Conservation (phyloP, 2,113 vertebrate species). For the Rostratula benghalensis region DNA sequence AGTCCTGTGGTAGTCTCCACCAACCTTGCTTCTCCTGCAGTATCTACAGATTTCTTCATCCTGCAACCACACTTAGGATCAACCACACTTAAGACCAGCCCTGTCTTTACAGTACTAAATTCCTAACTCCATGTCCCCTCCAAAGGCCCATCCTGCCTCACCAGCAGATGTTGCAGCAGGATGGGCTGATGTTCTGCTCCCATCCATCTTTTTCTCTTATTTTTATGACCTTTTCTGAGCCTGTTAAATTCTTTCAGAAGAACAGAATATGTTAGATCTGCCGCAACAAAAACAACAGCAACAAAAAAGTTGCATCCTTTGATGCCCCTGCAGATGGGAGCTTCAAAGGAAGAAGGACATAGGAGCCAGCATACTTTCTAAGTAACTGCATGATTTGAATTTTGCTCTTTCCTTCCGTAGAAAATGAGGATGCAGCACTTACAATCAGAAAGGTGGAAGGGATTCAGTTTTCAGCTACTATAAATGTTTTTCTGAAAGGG, state of each 20-base stretch:
- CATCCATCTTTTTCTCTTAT: not conserved
- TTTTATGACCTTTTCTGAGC: constrained; percentile 11
- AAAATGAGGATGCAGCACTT: not conserved
- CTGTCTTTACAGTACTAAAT: constrained; percentile 7
- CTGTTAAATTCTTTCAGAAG: constrained; percentile 57
- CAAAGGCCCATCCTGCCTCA: not conserved
- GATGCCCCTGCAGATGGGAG: constrained; percentile 20
- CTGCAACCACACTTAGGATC: not conserved
- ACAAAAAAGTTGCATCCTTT: constrained; percentile 14
- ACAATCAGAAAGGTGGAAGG: not conserved
- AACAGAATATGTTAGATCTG: constrained; percentile 57
- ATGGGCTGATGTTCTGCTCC: not conserved
- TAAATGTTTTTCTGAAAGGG: not conserved
- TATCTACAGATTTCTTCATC: constrained; percentile 18
- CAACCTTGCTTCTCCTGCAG: not conserved
- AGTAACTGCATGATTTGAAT: constrained; percentile 1
- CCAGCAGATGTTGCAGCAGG: constrained; percentile 20
- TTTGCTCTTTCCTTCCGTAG: not conserved
- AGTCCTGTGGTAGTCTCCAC: not conserved
- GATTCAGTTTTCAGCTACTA: not conserved
- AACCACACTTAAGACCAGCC: not conserved
- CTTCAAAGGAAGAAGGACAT: constrained; percentile 52
- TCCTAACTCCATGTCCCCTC: not conserved
- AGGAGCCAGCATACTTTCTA: not conserved
- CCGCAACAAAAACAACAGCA: constrained; percentile 6